Evolutionary conservation across 1,140 invertebrate genomes (phyloP).

Genomic region (Tenebrio molitor): DNA sequence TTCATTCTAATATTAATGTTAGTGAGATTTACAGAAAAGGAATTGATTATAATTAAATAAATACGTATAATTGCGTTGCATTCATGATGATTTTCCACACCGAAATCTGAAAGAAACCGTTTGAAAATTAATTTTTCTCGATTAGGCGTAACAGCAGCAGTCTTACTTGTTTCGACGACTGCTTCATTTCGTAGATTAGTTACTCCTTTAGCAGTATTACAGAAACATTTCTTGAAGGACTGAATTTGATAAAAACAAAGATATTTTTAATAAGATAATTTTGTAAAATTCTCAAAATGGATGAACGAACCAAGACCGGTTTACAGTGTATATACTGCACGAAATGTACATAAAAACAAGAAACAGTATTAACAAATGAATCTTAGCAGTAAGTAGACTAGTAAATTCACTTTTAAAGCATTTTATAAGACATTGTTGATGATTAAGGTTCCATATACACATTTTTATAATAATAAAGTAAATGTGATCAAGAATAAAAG

Average conservation of each 20-base stretch:
- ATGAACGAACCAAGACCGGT: conserved; percentile 48
- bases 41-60: conserved; percentile 7
- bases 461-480: conserved; percentile 32
- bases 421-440: conserved; percentile 47
- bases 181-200: conserved; percentile 16
- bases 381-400: conserved; percentile 19
- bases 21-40: conserved; percentile 19
- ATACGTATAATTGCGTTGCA: conserved; percentile 11
- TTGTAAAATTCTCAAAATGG: conserved; percentile 22
- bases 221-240: conserved; percentile 29
- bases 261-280: conserved; percentile 45
- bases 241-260: conserved; percentile 35
- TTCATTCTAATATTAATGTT: conserved; percentile 11
- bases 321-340: conserved; percentile 49
- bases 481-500: conserved; percentile 25
- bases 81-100: no score
- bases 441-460: conserved; percentile 45
- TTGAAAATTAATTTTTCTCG: no score
- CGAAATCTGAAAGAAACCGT: no score
- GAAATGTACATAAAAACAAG: conserved; percentile 23
- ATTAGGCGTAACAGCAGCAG: no score
- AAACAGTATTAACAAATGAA: conserved; percentile 45
- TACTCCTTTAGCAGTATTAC: conserved; percentile 41
- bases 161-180: not conserved
- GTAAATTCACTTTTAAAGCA: conserved; percentile 31